Evolutionary conservation across 2,888 invertebrate genomes (phyloP).

Genomic region (Cosmopolites sordidus): DNA sequence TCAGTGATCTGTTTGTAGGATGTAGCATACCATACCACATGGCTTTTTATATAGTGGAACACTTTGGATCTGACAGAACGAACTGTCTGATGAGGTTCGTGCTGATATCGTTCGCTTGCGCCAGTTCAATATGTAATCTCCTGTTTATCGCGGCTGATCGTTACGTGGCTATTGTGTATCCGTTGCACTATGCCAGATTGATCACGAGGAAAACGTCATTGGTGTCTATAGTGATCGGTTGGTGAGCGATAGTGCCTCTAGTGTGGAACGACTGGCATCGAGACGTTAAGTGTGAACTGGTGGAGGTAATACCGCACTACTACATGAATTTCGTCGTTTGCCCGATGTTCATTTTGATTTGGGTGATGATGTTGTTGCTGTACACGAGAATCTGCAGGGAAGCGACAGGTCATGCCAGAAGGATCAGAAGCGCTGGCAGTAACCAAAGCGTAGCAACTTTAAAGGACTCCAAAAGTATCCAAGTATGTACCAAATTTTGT

Average conservation of each 20-base stretch:
- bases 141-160: conserved; percentile 75
- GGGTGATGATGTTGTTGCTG: conserved; percentile 69
- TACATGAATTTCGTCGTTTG: conserved; percentile 54
- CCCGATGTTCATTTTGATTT: conserved; percentile 68
- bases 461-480: conserved; percentile 69
- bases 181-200: conserved; percentile 70
- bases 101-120: conserved; percentile 69
- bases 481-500: conserved; percentile 50
- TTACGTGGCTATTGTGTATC: conserved; percentile 75
- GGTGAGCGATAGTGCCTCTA: conserved; percentile 67
- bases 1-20: conserved; percentile 75
- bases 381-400: conserved; percentile 77
- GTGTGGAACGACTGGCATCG: conserved; percentile 73
- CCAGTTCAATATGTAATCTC: conserved; percentile 74
- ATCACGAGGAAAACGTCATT: conserved; percentile 67
- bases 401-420: conserved; percentile 66
- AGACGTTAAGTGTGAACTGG: conserved; percentile 59
- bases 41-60: conserved; percentile 63
- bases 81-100: conserved; percentile 70
- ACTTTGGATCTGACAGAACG: conserved; percentile 56
- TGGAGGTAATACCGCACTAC: conserved; percentile 55
- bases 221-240: conserved; percentile 61
- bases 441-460: conserved; percentile 51
- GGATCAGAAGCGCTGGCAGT: conserved; percentile 60
- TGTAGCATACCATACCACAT: conserved; percentile 73